Percentiles rank a stretch among this genome's conserved stretches.
phyloP scores from a whole-genome alignment of 2,888 invertebrate species.

The Apocheima hispidaria region DNA sequence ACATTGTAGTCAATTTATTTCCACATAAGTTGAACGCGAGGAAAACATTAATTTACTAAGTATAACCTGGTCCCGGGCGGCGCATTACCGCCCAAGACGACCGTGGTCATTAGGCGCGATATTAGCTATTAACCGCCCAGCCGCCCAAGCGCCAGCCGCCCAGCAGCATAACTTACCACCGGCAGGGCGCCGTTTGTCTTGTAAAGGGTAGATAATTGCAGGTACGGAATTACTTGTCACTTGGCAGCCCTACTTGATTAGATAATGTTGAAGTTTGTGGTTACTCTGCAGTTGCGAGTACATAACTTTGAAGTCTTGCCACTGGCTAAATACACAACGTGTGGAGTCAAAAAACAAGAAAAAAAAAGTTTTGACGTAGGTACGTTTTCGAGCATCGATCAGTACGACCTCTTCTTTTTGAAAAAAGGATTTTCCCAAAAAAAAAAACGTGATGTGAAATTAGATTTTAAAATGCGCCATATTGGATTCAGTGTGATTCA shows the following conservation, averaged over 20 bases:
- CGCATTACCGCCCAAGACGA: constrained; percentile 80
- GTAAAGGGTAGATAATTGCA: constrained; percentile 60
- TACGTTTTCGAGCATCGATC: no score
- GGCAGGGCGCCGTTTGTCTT: constrained; percentile 72
- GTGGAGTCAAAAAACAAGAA: no score
- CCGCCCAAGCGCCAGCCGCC: constrained; percentile 46
- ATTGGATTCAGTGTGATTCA: no score
- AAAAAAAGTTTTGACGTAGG: no score
- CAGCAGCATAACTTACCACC: constrained; percentile 70
- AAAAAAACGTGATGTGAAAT: no score
- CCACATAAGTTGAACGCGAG: constrained; percentile 12
- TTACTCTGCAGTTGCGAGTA: no score
- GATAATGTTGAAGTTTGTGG: no score
- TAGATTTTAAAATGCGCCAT: no score
- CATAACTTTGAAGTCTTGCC: no score
- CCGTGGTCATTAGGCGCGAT: constrained; percentile 85
- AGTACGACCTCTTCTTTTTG: no score
- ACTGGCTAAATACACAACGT: no score
- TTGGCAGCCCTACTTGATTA: background rate
- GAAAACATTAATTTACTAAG: constrained; percentile 48
- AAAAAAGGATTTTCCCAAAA: no score
- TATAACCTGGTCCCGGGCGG: constrained; percentile 69
- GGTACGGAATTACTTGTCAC: constrained; percentile 28
- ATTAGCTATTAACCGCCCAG: constrained; percentile 83
- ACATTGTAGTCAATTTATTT: constrained; percentile 9